These are phyloP conservation scores for Dicaeum eximium DNA, from an alignment of 2,113 vertebrate species.

Conservation along the genomic window DNA sequence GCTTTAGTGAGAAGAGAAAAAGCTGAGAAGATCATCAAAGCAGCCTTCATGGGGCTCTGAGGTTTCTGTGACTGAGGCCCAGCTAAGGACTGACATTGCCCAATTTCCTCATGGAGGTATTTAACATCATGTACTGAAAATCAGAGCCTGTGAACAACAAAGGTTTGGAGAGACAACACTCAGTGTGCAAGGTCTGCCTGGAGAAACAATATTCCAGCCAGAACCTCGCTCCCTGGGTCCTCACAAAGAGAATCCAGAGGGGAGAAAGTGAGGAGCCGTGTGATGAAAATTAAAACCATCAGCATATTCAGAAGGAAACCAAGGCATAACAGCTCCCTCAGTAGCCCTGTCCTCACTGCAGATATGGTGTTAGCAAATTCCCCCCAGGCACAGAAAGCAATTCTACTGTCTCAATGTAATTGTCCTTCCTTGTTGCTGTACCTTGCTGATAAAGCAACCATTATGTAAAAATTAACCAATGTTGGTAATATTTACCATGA, in stretches of 20 bases:
- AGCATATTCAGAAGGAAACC: neutral
- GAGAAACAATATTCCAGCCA: constrained; percentile 12
- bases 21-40: neutral
- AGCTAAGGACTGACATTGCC: neutral
- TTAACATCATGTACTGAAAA: neutral
- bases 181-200: neutral
- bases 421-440: neutral
- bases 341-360: neutral
- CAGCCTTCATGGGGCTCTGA: neutral
- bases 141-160: constrained; percentile 24
- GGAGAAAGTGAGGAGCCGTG: constrained; percentile 26
- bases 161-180: constrained; percentile 42
- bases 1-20: neutral
- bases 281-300: neutral
- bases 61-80: neutral
- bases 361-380: neutral
- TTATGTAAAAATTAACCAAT: neutral
- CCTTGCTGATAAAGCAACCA: neutral
- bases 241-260: neutral
- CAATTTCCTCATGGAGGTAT: constrained; percentile 9
- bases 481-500: neutral
- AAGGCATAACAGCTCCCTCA: neutral
- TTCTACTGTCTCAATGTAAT: neutral
- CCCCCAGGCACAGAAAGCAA: neutral
- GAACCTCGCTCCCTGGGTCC: neutral